Evolutionary conservation across 2,888 invertebrate species (phyloP).

Genomic region (Buathra laborator): DNA sequence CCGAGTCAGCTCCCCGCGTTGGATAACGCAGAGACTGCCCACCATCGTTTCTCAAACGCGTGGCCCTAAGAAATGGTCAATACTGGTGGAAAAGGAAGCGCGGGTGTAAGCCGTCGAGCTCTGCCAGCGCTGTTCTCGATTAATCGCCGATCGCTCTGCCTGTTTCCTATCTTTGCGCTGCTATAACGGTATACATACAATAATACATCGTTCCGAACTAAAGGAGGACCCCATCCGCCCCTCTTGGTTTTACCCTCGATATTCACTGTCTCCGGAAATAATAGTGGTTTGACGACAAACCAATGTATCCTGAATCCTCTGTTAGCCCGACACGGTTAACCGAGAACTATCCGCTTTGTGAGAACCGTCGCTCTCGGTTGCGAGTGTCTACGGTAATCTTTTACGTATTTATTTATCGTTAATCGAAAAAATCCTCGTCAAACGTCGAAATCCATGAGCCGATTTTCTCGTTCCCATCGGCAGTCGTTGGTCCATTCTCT

Average conservation of each 20-base stretch:
- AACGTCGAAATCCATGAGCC: slow-evolving; percentile 8
- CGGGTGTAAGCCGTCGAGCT: slow-evolving; percentile 6
- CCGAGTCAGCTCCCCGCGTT: slow-evolving; percentile 58
- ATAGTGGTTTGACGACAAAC: slow-evolving; percentile 6
- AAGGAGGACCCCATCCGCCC: background rate
- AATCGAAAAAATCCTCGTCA: background rate
- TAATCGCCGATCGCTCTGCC: slow-evolving; percentile 32
- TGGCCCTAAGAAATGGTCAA: slow-evolving; percentile 21
- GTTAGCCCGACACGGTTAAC: too few relatives aligned
- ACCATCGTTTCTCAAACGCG: slow-evolving; percentile 36
- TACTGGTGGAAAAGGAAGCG: background rate
- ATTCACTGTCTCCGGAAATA: background rate
- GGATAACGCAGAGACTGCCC: slow-evolving; percentile 7
- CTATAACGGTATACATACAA: background rate
- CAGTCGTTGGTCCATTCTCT: background rate
- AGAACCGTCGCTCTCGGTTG: background rate
- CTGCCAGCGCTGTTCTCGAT: slow-evolving; percentile 13
- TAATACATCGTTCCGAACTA: background rate
- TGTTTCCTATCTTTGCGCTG: background rate
- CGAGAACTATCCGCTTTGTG: background rate
- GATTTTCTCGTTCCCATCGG: background rate
- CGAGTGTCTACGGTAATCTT: slow-evolving; percentile 6
- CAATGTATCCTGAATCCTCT: background rate
- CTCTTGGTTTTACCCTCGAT: background rate
- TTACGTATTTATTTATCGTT: slow-evolving; percentile 30